These are phyloP conservation scores for Parotia lawesii DNA, from an alignment of 2,113 vertebrate species.

Conservation along the genomic window DNA sequence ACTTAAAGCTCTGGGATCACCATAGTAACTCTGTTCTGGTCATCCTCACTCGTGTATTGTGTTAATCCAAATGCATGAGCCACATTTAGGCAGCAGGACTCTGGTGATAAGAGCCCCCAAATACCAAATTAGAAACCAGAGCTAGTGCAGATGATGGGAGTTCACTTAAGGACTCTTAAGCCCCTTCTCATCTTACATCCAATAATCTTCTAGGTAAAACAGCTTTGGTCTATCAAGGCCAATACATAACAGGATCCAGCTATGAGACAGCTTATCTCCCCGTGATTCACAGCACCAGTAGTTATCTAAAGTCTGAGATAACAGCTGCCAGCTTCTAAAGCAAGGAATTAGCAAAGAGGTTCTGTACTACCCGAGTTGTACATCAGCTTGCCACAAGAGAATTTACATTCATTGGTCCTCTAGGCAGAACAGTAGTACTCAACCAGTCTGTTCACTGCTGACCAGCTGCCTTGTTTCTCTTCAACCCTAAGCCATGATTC, in stretches of 20 bases:
- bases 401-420: background rate
- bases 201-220: background rate
- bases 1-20: background rate
- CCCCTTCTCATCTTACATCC: slow-evolving; percentile 9
- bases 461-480: background rate
- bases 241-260: background rate
- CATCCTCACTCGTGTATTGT: background rate
- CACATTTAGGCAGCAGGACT: background rate
- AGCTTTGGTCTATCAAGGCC: background rate
- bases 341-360: background rate
- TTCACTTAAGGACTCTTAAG: slow-evolving; percentile 16
- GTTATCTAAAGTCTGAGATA: background rate
- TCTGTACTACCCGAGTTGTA: background rate
- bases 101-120: background rate
- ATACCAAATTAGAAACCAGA: slow-evolving; percentile 16
- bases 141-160: background rate
- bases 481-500: background rate
- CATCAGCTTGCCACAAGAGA: background rate
- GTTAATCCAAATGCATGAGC: background rate
- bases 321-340: background rate
- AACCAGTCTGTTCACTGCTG: background rate
- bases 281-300: background rate
- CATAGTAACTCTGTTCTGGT: background rate
- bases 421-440: background rate
- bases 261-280: background rate